Conservation (phyloP, 2,888 invertebrate genomes). For the Drosophila algonquin region DNA sequence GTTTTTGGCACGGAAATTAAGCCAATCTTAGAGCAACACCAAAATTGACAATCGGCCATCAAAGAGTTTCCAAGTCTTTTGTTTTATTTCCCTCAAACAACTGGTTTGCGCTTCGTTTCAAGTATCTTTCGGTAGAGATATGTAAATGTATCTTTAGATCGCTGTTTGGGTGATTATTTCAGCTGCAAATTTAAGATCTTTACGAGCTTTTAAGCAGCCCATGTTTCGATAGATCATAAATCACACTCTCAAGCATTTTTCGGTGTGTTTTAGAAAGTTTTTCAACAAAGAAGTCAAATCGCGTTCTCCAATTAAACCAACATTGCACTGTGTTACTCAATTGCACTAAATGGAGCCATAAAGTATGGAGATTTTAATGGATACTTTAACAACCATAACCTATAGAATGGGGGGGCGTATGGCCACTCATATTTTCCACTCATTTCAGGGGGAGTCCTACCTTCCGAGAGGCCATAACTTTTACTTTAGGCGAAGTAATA, state of each 20-base stretch:
- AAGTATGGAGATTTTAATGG: background rate
- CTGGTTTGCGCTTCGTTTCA: conserved; percentile 35
- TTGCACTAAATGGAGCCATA: background rate
- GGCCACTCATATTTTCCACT: background rate
- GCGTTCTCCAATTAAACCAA: conserved; percentile 52
- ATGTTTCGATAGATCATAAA: conserved; percentile 39
- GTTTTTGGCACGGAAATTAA: conserved; percentile 59
- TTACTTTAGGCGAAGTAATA: background rate
- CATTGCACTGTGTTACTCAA: conserved; percentile 35
- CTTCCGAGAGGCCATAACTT: background rate
- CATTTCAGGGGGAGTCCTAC: background rate
- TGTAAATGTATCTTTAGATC: conserved; percentile 12
- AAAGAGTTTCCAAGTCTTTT: conserved; percentile 23
- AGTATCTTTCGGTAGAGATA: conserved; percentile 4
- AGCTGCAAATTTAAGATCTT: conserved; percentile 50
- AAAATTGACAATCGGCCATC: conserved; percentile 53
- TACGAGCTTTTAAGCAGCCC: conserved; percentile 49
- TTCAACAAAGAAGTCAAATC: conserved; percentile 17
- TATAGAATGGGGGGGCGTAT: background rate
- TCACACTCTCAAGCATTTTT: conserved; percentile 47
- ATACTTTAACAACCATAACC: conserved; percentile 26
- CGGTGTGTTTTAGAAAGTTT: conserved; percentile 58
- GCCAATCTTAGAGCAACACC: conserved; percentile 64
- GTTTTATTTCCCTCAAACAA: conserved; percentile 32
- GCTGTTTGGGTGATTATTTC: conserved; percentile 33